phyloP scores from a whole-genome alignment of 1,140 invertebrate genomes.

The Orchestia grillus region DNA sequence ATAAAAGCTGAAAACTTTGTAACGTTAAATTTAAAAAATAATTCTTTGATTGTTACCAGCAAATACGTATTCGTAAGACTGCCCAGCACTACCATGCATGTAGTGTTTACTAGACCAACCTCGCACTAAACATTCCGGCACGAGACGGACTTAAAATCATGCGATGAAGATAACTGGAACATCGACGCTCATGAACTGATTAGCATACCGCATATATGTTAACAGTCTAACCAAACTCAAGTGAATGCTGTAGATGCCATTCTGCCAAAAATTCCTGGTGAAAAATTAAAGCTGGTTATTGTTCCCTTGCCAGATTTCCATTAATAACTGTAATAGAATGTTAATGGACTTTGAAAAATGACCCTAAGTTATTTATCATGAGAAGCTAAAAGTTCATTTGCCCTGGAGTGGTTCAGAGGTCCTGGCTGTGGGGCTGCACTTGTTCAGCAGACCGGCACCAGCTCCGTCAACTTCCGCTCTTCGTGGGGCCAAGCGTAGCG shows the following conservation, averaged over 20 bases:
- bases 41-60: not conserved
- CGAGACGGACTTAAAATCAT: too few relatives aligned
- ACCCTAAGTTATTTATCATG: not conserved
- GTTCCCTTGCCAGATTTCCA: not conserved
- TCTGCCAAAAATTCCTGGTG: not conserved
- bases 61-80: not conserved
- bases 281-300: not conserved
- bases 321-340: not conserved
- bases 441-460: not conserved
- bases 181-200: too few relatives aligned
- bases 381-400: not conserved
- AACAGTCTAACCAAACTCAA: not conserved
- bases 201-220: too few relatives aligned
- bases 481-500: constrained; percentile 3
- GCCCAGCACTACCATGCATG: not conserved
- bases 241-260: not conserved
- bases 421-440: not conserved
- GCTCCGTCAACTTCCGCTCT: not conserved
- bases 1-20: not conserved
- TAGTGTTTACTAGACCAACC: not conserved
- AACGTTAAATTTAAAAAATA: not conserved
- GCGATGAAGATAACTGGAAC: too few relatives aligned
- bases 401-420: not conserved
- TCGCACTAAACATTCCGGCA: not conserved
- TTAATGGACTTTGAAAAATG: not conserved